phyloP scores from a whole-genome alignment of 2,797 vertebrate genomes.

The Lophotriccus pileatus region DNA sequence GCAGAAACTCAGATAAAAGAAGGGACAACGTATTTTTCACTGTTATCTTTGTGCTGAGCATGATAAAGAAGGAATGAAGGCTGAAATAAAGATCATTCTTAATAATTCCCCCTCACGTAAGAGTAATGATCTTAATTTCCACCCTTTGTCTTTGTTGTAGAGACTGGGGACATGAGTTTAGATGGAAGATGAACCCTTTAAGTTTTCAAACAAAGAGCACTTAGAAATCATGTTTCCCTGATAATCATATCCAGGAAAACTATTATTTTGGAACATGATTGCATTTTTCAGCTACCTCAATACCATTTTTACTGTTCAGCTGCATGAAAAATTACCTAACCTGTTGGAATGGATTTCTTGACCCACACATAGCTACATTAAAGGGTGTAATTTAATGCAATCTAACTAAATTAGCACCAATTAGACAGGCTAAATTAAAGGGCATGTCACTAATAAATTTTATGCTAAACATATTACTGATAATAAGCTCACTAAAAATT shows the following conservation, averaged over 20 bases:
- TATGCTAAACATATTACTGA: slow-evolving; percentile 81
- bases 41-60: slow-evolving; percentile 44
- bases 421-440: slow-evolving; percentile 82
- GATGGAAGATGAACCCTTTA: slow-evolving; percentile 46
- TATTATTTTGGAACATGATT: slow-evolving; percentile 66
- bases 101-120: slow-evolving; percentile 45
- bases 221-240: slow-evolving; percentile 37
- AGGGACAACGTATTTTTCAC: slow-evolving; percentile 36
- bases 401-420: slow-evolving; percentile 81
- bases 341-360: slow-evolving; percentile 79
- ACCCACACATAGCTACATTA: slow-evolving; percentile 76
- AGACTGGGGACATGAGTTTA: slow-evolving; percentile 45
- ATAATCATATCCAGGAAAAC: slow-evolving; percentile 65
- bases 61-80: slow-evolving; percentile 58
- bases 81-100: slow-evolving; percentile 44
- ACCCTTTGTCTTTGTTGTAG: slow-evolving; percentile 58
- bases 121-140: slow-evolving; percentile 43
- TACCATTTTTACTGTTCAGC: slow-evolving; percentile 68
- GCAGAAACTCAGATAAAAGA: slow-evolving; percentile 64
- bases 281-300: slow-evolving; percentile 58
- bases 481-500: slow-evolving; percentile 75
- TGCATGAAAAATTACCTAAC: slow-evolving; percentile 76
- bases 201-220: slow-evolving; percentile 40
- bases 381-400: slow-evolving; percentile 81
- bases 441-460: slow-evolving; percentile 81